A percentile compares a stretch with the other conserved stretches of the same genome.
phyloP scores from a whole-genome alignment of 2,113 vertebrate species.

The Tretioscincus oriximinensis region DNA sequence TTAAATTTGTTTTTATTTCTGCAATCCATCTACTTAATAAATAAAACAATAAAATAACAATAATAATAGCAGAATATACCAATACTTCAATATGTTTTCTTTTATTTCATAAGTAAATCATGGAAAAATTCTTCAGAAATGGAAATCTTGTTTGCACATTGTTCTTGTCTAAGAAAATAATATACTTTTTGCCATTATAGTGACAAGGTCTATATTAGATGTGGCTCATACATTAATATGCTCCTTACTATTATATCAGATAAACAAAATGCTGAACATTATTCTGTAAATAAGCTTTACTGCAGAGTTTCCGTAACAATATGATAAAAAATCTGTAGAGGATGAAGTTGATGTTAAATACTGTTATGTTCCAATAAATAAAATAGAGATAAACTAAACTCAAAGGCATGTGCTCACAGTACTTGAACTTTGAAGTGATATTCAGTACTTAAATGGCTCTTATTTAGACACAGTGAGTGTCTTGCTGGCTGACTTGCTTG shows the following conservation, averaged over 20 bases:
- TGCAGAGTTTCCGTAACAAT: background rate
- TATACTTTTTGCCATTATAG: too few species aligned
- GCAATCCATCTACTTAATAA: too few species aligned
- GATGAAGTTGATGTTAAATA: background rate
- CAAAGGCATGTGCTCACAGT: background rate
- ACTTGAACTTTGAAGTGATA: background rate
- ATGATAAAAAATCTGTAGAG: background rate
- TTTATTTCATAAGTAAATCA: too few species aligned
- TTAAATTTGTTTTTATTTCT: background rate
- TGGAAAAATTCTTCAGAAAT: too few species aligned
- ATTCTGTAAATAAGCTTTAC: background rate
- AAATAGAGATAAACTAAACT: too few species aligned
- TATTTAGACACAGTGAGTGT: background rate
- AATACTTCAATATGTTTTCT: too few species aligned
- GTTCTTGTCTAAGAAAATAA: too few species aligned
- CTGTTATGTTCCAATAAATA: background rate
- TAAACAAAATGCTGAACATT: background rate
- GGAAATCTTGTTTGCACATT: too few species aligned
- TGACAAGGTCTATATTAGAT: too few species aligned
- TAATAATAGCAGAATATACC: too few species aligned
- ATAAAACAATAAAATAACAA: too few species aligned
- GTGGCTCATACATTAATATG: background rate
- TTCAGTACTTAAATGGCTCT: background rate
- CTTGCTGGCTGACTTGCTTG: background rate
- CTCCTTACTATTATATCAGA: background rate